Base-by-base conservation (phyloP, 1,140 invertebrate species). In the Nebria ingens region DNA sequence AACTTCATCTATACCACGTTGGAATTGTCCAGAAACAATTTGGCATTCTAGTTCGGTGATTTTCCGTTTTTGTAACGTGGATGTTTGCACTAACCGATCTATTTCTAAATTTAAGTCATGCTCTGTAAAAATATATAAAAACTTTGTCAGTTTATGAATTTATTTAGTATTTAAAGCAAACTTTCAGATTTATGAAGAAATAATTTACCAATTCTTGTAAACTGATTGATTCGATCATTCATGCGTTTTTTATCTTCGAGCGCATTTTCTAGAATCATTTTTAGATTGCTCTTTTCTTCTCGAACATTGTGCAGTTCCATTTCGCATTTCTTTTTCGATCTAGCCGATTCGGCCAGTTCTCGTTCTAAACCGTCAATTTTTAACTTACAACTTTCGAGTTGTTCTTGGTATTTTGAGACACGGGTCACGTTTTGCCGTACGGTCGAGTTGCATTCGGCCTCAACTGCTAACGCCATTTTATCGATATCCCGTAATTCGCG, bases 401-500 rank as follows among this genome's bases (percentile, higher is more conserved):
- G 72, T 59, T 75, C 72, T 70, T 79, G 56, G n/a, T 70, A 65
- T 38, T 62, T 71, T 58, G 25, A 58, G 55, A 58, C 53, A 50
- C 50, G 19, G 2, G 15, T 21, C 52, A 60, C 51, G 56, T 68
- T 69, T 52, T 60, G 63, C 56, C 68, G 68, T 1, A 78, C 64
- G 58, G 71, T 70, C 59, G 71, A 71, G 64, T 80, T 80, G 62
- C 76, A 79, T 60, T 84, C 81, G 25, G 79, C 76, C 72, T 86
- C 83, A 52, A 85, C 79, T 60, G 79, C 79, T 60, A 84, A 70
- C 19, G 83, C 82, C 61, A 85, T 76, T 59, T 76, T 70, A 67
- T 85, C 84, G 54, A 84, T 79, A 64, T 83, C 80, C 64, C 76
- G 75, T 53, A 85, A 62, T 70, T 84, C 82, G 62, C 81, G 79